Evolutionary conservation across 2,888 invertebrate genomes (phyloP), one percentile per base, ranked within the genome.

Genomic region (Synanthedon andrenaeformis): DNA sequence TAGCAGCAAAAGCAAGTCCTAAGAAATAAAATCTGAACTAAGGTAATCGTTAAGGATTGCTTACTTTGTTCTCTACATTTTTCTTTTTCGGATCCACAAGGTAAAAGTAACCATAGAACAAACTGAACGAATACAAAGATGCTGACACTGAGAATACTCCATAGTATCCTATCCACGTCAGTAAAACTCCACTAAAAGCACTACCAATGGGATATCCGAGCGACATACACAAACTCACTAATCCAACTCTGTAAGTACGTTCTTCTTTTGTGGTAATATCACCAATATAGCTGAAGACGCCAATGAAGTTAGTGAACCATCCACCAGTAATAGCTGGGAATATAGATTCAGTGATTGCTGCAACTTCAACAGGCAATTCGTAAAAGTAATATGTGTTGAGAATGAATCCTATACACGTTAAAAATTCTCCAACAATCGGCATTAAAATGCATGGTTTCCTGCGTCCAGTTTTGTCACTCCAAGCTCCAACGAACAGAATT

Each of bases 261-360:
- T 92, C 92, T 70, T 95, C 93, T 53, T 91, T 89, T 0, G 93
- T 92, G 1, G 96, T 95, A 12, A 96, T 92, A 68, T 96, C 96
- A 45, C 93, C 93, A 52, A 96, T 92, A 72, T 96, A 96, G 76
- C 95, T 95, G 79, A 96, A 94, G 53, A 95, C 92, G 12, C 94
- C 94, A 89, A 95, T 93, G 64, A 94, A 92, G 90, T 94, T 94
- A 13, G 94, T 94, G 72, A 94, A 94, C 95, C 94, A 95, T 4
- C 95, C 95, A 10, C 95, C 93, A 1, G 94, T 94, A 1, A 95
- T 76, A 0, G 94, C 94, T 0, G 95, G 94, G 71, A 94, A 94
- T 55, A 95, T 82, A 0, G 93, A 91, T 71, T 95, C 95, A 0
- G 93, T 92, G 3, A 94, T 82, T 0, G 93, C 94, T 51, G 92